Base-by-base conservation (phyloP, 2,113 vertebrate genomes). In the Hemiprocne comata region DNA sequence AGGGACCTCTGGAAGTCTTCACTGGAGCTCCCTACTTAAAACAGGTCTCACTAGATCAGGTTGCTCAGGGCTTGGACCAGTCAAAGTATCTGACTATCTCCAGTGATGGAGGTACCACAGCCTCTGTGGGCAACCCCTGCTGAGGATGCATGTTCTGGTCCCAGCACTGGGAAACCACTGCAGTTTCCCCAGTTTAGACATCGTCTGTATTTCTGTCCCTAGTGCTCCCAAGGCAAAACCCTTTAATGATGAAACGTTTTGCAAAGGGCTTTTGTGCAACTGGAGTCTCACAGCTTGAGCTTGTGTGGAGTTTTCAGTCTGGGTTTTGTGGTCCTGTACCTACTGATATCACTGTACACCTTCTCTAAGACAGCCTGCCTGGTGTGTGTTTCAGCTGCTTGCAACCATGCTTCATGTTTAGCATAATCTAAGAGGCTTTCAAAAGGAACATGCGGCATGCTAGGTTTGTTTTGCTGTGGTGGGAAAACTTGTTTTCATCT, bases 331-430 rank as follows among this genome's bases (percentile, higher is more conserved):
- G 40, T 69, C 26, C 44, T 2, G 0, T 60, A 72, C 65, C 58
- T 64, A 2, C 33, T 48, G 5, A 12, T 25, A 42, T 7, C 28
- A 10, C 74, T 31, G 1, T 8, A 9, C 3, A 25, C 13, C 17
- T 87, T 11, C 46, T 1, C 0, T 40, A 2, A 16, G 10, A 7
- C 82, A 66, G 31, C 23, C 46, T 70, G 71, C 28, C 53, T 0
- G 0, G 34, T 4, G 1, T 34, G 60, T 29, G 16, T 42, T 64
- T 66, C 0, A 0, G 23, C 77, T 58, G 55, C 51, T 70, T n/a
- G 9, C 80, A 81, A 13, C 19, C 46, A 6, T 5, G 16, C 46
- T 29, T 46, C 36, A 34, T 26, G 46, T 23, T 58, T 29, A 58
- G 55, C 19, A 33, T 46, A 31, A 0, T 60, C 64, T 34, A 3